phyloP scores from a whole-genome alignment of 2,888 invertebrate species.

The Epsilonema sp. region DNA sequence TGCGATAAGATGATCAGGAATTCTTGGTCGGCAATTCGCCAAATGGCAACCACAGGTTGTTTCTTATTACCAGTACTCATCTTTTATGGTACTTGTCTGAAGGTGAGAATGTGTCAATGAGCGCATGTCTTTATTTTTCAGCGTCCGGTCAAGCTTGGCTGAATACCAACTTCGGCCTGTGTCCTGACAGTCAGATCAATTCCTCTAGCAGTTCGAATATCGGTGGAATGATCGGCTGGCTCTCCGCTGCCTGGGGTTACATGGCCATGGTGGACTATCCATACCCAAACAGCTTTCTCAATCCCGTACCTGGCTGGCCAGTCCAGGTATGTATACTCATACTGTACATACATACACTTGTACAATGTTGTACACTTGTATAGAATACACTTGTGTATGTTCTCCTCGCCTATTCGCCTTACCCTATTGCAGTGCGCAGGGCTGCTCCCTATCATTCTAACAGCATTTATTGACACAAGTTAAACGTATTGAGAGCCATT shows the following conservation, averaged over 20 bases:
- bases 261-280: conserved; percentile 92
- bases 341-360: too few relatives aligned
- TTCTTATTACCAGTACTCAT: neutral
- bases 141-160: conserved; percentile 50
- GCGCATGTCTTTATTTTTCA: conserved; percentile 33
- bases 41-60: conserved; percentile 38
- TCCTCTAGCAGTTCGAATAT: conserved; percentile 36
- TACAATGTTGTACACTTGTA: too few relatives aligned
- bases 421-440: too few relatives aligned
- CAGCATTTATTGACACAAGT: too few relatives aligned
- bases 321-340: too few relatives aligned
- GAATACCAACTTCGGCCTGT: conserved; percentile 51
- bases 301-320: conserved; percentile 56
- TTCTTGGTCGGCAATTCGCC: conserved; percentile 51
- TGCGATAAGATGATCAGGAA: conserved; percentile 51
- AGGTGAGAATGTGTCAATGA: too few relatives aligned
- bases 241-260: conserved; percentile 50
- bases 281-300: conserved; percentile 58
- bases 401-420: too few relatives aligned
- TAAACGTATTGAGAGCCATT: too few relatives aligned
- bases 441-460: too few relatives aligned
- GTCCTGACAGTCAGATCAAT: conserved; percentile 33
- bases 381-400: too few relatives aligned
- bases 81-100: too few relatives aligned
- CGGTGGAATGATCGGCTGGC: conserved; percentile 44